A percentile compares a stretch with the other conserved stretches of the same genome.
phyloP scores from a whole-genome alignment of 2,797 vertebrate genomes.

The Dendrocincla tyrannina region DNA sequence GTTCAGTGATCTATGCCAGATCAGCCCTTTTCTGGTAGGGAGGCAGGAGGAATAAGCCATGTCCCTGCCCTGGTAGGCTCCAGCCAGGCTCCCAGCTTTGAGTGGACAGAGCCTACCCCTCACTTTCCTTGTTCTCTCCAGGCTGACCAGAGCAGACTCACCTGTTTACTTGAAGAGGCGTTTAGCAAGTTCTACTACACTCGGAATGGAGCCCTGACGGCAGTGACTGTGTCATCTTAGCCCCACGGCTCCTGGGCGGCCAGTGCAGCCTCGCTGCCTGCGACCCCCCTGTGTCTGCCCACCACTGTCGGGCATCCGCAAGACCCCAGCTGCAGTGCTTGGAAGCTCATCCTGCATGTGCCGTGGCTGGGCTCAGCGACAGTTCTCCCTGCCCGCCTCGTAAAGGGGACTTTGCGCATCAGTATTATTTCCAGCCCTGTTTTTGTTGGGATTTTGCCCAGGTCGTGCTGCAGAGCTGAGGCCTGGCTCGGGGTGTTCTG shows the following conservation, averaged over 20 bases:
- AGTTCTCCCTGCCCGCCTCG: constrained; percentile 49
- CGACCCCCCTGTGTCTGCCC: constrained; percentile 16
- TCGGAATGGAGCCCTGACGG: constrained; percentile 89
- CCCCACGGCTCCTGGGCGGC: not conserved
- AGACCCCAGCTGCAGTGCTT: constrained; percentile 50
- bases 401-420: constrained; percentile 60
- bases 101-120: not conserved
- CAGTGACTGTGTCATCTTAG: constrained; percentile 96
- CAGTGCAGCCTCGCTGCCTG: not conserved
- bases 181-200: constrained; percentile 93
- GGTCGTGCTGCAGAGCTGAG: not conserved
- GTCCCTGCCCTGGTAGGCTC: not conserved
- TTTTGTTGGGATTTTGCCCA: constrained; percentile 50
- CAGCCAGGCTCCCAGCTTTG: not conserved
- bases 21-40: not conserved
- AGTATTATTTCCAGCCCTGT: constrained; percentile 69
- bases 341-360: constrained; percentile 60
- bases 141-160: constrained; percentile 92
- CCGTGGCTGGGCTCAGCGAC: constrained; percentile 41
- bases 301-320: not conserved
- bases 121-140: constrained; percentile 46
- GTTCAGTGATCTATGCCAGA: not conserved
- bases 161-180: constrained; percentile 95
- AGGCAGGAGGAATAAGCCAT: not conserved
- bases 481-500: not conserved